Base-by-base conservation (phyloP, 2,888 invertebrate species). In the Coenonympha glycerion region DNA sequence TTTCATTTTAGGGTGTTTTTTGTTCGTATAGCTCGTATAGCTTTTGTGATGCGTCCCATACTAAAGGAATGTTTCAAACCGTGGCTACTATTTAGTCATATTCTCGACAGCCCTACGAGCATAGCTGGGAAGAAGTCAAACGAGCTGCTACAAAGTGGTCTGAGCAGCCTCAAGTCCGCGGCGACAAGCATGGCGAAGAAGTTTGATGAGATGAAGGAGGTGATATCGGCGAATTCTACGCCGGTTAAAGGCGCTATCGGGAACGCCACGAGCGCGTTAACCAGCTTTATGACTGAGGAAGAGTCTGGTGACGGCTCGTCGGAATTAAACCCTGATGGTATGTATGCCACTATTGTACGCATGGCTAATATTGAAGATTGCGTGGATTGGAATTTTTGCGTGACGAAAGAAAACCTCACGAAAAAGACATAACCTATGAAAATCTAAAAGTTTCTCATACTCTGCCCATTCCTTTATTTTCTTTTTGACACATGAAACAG, bases 201-300 rank as follows among this genome's bases (percentile, higher is more conserved):
- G 69, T 91, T 96, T 64, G 96, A 95, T 70, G 96, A 96, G 76
- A 93, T 96, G 74, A 96, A 96, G 72, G 96, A 95, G 73, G 95
- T 94, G 18, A 95, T 96, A 63, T 95, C 95, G 2, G 94, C 93
- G 0, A 95, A 93, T 59, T 92, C 93, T n/a, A 95, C 95, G 6
- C 95, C 95, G 0, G 93, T 94, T 3, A 95, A 95, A 76, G 88
- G 90, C 1, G 88, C 83, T 1, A 79, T 85, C 3, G 87, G 85
- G 0, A 85, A 82, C 34, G 87, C 87, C 0, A 84, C 85, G 1
- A 84, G 77, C 45, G 85, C 83, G 0, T 37, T 86, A 1, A 80
- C 72, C 41, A 86, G 74, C 56, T 69, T 83, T 16, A 82, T 79
- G 31, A 69, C 73, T 0, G 87, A 81, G 49, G 88, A 77, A 51